phyloP scores from a whole-genome alignment of 2,797 vertebrate species.

The Pogonophryne albipinna region DNA sequence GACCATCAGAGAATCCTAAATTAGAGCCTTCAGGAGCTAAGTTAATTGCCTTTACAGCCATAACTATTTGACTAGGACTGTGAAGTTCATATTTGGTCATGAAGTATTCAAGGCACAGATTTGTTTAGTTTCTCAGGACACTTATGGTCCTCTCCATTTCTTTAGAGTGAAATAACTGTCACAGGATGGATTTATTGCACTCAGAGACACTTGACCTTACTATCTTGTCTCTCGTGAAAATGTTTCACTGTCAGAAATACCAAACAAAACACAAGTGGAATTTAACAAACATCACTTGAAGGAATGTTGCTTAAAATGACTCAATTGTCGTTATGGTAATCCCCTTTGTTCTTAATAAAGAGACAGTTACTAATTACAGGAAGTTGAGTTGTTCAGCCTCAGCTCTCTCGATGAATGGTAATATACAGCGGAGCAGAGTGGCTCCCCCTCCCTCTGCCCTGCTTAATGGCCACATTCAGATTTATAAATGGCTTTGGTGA shows the following conservation, averaged over 20 bases:
- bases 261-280: slow-evolving; percentile 53
- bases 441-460: slow-evolving; percentile 59
- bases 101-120: slow-evolving; percentile 46
- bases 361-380: slow-evolving; percentile 73
- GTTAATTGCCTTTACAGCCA: slow-evolving; percentile 71
- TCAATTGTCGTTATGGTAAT: slow-evolving; percentile 57
- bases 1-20: slow-evolving; percentile 70
- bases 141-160: slow-evolving; percentile 60
- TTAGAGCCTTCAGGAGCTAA: slow-evolving; percentile 71
- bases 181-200: slow-evolving; percentile 46
- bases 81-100: slow-evolving; percentile 82
- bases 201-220: slow-evolving; percentile 45
- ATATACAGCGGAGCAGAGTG: slow-evolving; percentile 61
- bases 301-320: slow-evolving; percentile 51
- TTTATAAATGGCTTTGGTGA: slow-evolving; percentile 84
- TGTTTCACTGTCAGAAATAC: slow-evolving; percentile 35
- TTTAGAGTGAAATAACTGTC: slow-evolving; percentile 59
- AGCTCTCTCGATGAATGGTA: slow-evolving; percentile 76
- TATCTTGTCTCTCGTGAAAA: slow-evolving; percentile 53
- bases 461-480: slow-evolving; percentile 79
- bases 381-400: slow-evolving; percentile 74
- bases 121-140: slow-evolving; percentile 74
- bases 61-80: slow-evolving; percentile 68
- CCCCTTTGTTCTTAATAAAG: slow-evolving; percentile 66
- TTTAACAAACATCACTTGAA: slow-evolving; percentile 34